phyloP scores from a whole-genome alignment of 2,113 vertebrate genomes.

The Anoura caudifer region DNA sequence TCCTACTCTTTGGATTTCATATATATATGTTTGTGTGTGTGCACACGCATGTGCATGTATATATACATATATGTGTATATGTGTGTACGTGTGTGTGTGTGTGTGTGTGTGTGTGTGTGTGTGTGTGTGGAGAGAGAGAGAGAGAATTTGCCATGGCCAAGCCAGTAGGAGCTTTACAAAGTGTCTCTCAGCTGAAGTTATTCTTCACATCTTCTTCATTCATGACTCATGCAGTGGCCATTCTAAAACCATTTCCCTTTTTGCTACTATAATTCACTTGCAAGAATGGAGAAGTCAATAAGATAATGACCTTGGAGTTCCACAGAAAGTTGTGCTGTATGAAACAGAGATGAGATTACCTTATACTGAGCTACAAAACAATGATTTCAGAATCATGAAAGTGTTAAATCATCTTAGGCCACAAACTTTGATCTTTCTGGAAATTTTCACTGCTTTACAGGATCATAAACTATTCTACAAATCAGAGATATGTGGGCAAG shows the following conservation, averaged over 20 bases:
- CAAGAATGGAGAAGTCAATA: not conserved
- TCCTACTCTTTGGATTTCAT: not conserved
- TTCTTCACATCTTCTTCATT: not conserved
- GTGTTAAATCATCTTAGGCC: slow-evolving; percentile 33
- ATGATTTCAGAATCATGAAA: slow-evolving; percentile 38
- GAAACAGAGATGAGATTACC: slow-evolving; percentile 53
- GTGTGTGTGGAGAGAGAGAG: too few relatives aligned
- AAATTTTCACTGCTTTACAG: slow-evolving; percentile 1
- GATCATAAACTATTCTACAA: slow-evolving; percentile 6
- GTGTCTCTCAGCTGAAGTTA: slow-evolving; percentile 5
- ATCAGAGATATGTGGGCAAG: not conserved
- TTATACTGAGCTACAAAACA: not conserved
- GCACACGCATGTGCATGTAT: too few relatives aligned
- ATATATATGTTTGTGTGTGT: too few relatives aligned
- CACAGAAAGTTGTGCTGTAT: not conserved
- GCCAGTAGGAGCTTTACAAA: slow-evolving; percentile 18
- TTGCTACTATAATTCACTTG: slow-evolving; percentile 47
- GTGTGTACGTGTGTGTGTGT: too few relatives aligned
- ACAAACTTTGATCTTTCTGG: not conserved
- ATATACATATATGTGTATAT: too few relatives aligned
- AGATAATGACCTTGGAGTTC: slow-evolving; percentile 29
- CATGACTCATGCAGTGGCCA: not conserved
- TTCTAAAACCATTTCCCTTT: slow-evolving; percentile 46
- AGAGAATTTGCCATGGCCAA: not conserved
- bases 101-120: not conserved